Evolutionary conservation across 2,113 vertebrate genomes (phyloP).

Genomic region (Prunella himalayana): DNA sequence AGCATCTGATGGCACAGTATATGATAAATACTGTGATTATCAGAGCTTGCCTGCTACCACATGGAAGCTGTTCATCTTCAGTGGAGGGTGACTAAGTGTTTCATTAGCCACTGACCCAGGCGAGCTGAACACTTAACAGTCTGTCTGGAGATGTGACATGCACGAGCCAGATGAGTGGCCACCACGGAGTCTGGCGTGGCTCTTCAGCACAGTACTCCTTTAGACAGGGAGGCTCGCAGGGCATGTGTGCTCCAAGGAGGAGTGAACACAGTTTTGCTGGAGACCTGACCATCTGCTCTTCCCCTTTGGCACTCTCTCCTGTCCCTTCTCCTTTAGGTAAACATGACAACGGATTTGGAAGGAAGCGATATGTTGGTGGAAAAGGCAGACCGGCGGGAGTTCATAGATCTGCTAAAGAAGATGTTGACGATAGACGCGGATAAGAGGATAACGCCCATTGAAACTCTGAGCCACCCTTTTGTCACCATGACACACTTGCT

Average conservation of each 20-base stretch:
- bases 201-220: not conserved
- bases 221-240: not conserved
- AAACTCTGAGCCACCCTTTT: conserved; percentile 97
- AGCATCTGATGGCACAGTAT: not conserved
- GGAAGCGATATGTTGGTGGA: conserved; percentile 97
- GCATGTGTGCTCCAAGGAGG: not conserved
- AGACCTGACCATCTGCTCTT: conserved; percentile 1
- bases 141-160: conserved; percentile 20
- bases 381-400: conserved; percentile 95
- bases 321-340: conserved; percentile 80
- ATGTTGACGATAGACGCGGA: conserved; percentile 98
- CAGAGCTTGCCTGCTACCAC: conserved; percentile 26
- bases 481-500: conserved; percentile 97
- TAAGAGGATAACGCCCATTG: conserved; percentile 96
- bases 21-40: conserved; percentile 32
- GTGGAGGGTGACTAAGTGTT: conserved; percentile 59
- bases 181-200: not conserved
- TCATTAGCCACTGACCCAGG: conserved; percentile 48
- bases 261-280: not conserved
- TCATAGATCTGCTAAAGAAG: conserved; percentile 97
- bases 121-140: not conserved
- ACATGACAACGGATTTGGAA: conserved; percentile 94
- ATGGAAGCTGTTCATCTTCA: conserved; percentile 52
- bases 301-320: not conserved
- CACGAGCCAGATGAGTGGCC: not conserved